Conservation (phyloP, 2,113 vertebrate genomes). For the Oryzias curvinotus region DNA sequence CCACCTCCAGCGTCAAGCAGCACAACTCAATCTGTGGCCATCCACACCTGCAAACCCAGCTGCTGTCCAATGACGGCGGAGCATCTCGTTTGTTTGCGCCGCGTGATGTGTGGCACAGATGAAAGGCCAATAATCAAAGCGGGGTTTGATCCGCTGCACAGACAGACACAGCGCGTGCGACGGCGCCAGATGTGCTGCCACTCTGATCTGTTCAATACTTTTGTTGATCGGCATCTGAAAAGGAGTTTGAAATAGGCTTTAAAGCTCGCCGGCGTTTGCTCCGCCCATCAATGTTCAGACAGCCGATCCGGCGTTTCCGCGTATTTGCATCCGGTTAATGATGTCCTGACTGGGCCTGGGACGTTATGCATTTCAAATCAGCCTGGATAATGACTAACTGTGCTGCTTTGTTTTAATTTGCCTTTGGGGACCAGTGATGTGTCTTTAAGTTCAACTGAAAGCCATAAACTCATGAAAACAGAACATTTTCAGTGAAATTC, state of each 20-base stretch:
- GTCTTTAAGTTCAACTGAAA: not conserved
- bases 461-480: too few species aligned
- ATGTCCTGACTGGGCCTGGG: constrained; percentile 23
- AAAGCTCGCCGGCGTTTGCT: constrained; percentile 11
- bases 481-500: constrained; percentile 25
- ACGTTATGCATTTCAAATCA: constrained; percentile 21
- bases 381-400: constrained; percentile 31
- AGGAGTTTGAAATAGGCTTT: constrained; percentile 14
- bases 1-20: not conserved
- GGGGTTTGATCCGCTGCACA: constrained; percentile 65
- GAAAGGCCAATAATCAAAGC: constrained; percentile 68
- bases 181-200: not conserved
- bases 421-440: constrained; percentile 25
- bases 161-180: constrained; percentile 5
- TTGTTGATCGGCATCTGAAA: not conserved
- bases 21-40: too few species aligned
- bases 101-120: constrained; percentile 52
- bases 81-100: constrained; percentile 21
- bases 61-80: too few species aligned
- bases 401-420: too few species aligned
- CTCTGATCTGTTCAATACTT: constrained; percentile 4
- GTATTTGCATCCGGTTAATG: constrained; percentile 46
- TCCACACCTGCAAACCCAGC: too few species aligned
- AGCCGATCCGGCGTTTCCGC: constrained; percentile 31
- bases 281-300: constrained; percentile 18